phyloP scores from a whole-genome alignment of 2,888 invertebrate genomes.

The Norana najaformis region DNA sequence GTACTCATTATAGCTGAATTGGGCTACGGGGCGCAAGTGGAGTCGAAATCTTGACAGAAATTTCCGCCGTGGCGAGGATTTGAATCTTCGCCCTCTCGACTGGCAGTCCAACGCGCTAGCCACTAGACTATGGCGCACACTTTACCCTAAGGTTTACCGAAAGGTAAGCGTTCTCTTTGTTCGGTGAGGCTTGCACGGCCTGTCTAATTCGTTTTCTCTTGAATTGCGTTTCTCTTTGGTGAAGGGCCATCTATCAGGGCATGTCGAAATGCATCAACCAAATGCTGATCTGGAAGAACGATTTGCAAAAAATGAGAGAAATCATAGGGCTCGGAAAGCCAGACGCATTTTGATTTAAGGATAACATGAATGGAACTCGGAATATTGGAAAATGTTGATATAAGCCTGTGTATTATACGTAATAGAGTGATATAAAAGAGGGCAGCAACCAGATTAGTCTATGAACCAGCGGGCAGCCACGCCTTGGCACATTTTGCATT shows the following conservation, averaged over 20 bases:
- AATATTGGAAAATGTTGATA: not conserved
- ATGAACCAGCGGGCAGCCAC: not conserved
- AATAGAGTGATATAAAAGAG: conserved; percentile 3
- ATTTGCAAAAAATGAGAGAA: no score
- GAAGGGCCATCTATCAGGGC: not conserved
- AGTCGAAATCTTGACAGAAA: no score
- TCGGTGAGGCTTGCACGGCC: no score
- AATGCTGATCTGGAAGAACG: not conserved
- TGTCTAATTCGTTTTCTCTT: not conserved
- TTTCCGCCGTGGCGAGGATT: no score
- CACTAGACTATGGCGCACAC: no score
- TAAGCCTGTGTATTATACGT: not conserved
- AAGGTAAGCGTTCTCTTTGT: no score
- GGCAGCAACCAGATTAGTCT: not conserved
- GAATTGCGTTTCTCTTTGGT: not conserved
- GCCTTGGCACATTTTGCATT: not conserved
- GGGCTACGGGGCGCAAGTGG: no score
- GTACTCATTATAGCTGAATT: no score
- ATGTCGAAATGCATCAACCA: not conserved
- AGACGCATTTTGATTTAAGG: not conserved
- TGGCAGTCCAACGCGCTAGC: no score
- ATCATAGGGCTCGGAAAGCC: not conserved
- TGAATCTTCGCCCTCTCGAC: no score
- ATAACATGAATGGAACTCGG: not conserved
- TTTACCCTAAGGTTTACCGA: no score